phyloP scores from a whole-genome alignment of 2,113 vertebrate species.

The Epinephelus cyanopodus region DNA sequence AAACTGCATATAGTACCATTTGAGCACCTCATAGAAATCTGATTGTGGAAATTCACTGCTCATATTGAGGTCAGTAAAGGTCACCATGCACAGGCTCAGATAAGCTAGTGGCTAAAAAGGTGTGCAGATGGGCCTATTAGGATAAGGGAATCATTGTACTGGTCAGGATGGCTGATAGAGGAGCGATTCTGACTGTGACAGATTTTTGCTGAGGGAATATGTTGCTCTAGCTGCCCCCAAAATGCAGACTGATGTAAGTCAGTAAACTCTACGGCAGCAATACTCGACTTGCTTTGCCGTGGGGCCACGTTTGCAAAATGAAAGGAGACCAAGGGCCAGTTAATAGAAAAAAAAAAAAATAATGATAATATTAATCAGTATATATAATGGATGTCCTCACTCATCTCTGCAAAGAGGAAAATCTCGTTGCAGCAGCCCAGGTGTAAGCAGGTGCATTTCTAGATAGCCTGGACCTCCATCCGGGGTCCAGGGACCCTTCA shows the following conservation, averaged over 20 bases:
- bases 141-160: constrained; percentile 45
- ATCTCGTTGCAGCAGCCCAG: too few species aligned
- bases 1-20: neutral
- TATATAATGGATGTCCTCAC: too few species aligned
- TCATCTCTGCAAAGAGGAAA: too few species aligned
- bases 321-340: too few species aligned
- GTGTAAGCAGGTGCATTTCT: too few species aligned
- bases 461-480: too few species aligned
- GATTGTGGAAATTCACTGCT: constrained; percentile 45
- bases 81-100: constrained; percentile 32
- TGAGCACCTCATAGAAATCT: constrained; percentile 42
- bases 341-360: too few species aligned
- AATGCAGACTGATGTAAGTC: constrained; percentile 2
- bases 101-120: constrained; percentile 60
- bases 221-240: neutral
- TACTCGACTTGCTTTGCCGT: too few species aligned
- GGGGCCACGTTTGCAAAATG: too few species aligned
- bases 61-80: constrained; percentile 58
- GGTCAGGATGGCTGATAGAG: constrained; percentile 30
- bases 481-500: too few species aligned
- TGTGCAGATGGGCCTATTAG: constrained; percentile 38
- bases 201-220: constrained; percentile 26
- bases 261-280: neutral
- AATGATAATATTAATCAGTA: too few species aligned
- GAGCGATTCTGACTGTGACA: neutral